A percentile compares a stretch with the other conserved stretches of the same genome.
phyloP scores from a whole-genome alignment of 1,140 invertebrate genomes.

The Pomacea maculata region DNA sequence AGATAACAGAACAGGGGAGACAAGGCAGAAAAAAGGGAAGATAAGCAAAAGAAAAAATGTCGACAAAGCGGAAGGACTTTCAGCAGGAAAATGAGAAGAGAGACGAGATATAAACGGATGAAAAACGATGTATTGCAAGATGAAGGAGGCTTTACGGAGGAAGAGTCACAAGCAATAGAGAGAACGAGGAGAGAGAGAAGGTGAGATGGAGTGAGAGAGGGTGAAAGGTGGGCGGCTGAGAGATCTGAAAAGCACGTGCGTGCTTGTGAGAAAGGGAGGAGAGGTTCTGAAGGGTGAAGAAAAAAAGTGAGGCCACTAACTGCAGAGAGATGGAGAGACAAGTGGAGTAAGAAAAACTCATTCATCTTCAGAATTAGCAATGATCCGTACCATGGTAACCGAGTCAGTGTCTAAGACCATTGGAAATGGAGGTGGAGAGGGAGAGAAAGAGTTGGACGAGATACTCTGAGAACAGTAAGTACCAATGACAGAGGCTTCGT shows the following conservation, averaged over 20 bases:
- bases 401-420: neutral
- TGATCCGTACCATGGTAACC: neutral
- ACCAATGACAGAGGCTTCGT: no score
- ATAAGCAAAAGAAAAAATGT: neutral
- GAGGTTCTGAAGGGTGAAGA: neutral
- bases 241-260: neutral
- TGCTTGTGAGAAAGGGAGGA: neutral
- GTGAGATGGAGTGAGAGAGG: neutral
- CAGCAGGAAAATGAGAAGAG: neutral
- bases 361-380: neutral
- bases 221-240: neutral
- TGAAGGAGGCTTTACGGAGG: neutral
- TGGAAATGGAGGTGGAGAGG: neutral
- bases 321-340: constrained; percentile 6
- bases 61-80: neutral
- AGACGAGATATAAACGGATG: no score
- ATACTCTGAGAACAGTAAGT: no score
- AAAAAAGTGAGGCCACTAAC: neutral
- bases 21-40: neutral
- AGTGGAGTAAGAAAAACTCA: constrained; percentile 12
- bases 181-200: neutral
- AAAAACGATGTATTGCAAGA: neutral
- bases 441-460: neutral
- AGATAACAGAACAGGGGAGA: neutral
- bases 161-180: neutral